Percentiles rank a stretch among this genome's conserved stretches.
phyloP scores from a whole-genome alignment of 2,797 vertebrate genomes.

The Picus viridis region DNA sequence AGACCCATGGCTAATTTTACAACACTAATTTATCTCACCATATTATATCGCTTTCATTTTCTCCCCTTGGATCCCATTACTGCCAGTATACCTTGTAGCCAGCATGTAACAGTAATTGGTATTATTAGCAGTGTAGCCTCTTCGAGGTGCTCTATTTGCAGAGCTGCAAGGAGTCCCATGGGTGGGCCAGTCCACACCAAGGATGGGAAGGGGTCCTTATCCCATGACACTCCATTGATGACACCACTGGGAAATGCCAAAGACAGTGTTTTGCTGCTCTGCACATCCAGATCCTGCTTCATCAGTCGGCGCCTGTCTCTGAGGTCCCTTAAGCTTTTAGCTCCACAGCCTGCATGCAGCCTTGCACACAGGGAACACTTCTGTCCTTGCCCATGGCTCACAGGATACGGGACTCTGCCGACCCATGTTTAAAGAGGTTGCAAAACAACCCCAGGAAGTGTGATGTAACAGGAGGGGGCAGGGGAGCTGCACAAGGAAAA shows the following conservation, averaged over 20 bases:
- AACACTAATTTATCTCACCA: constrained; percentile 71
- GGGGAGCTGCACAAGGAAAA: not conserved
- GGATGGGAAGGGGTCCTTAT: not conserved
- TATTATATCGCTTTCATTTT: constrained; percentile 68
- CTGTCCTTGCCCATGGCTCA: not conserved
- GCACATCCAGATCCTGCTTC: not conserved
- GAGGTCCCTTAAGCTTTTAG: not conserved
- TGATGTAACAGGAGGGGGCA: fast-evolving
- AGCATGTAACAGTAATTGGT: constrained; percentile 69
- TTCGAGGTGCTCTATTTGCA: constrained; percentile 42
- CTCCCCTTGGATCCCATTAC: constrained; percentile 69
- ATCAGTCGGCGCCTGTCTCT: not conserved
- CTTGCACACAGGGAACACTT: not conserved
- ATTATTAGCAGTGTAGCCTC: constrained; percentile 53
- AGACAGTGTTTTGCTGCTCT: not conserved
- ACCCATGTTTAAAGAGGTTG: not conserved
- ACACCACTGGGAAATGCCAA: fast-evolving
- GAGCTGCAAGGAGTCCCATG: not conserved
- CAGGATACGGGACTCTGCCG: not conserved
- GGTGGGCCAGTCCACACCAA: not conserved
- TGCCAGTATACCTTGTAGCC: constrained; percentile 67
- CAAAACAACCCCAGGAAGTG: not conserved
- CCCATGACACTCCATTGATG: fast-evolving
- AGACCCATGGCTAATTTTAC: constrained; percentile 74
- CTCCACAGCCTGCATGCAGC: not conserved